Base-by-base conservation (phyloP, 1,140 invertebrate genomes). In the Brachystomella parvula region DNA sequence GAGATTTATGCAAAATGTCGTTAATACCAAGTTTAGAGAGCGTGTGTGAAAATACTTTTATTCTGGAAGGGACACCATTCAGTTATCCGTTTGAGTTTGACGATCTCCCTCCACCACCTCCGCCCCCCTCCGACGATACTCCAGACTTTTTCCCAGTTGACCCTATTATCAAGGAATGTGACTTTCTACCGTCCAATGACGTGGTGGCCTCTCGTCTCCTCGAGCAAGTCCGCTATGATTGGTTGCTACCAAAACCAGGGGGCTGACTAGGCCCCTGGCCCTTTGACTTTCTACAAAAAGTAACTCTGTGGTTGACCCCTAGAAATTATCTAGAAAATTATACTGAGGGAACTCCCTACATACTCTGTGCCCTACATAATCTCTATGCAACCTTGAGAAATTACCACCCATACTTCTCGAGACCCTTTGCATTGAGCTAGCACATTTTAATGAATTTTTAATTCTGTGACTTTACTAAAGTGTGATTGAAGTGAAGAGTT, bases 321-420 rank as follows among this genome's bases (percentile, higher is more conserved):
- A n/a, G n/a, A n/a, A n/a, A n/a, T n/a, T n/a, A n/a, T n/a, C n/a
- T n/a, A n/a, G n/a, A n/a, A n/a, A n/a, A n/a, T n/a, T n/a, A n/a
- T n/a, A n/a, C n/a, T n/a, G n/a, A n/a, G n/a, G n/a, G n/a, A n/a
- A n/a, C n/a, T n/a, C n/a, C n/a, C n/a, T n/a, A n/a, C n/a, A n/a
- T n/a, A n/a, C n/a, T n/a, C n/a, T n/a, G n/a, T n/a, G n/a, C n/a
- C n/a, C n/a, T n/a, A n/a, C n/a, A n/a, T n/a, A n/a, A n/a, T n/a
- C n/a, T n/a, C n/a, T n/a, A 56, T 24, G 53, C 6, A 12, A 56
- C 9, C 6, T 21, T 44, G 9, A 44, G 9, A 9, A 44, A 44
- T 12, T 72, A 68, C 57, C 68, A 68, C 26, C 71, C 71, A 6
- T 66, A 70, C 39, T 72, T 67, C 53, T 72, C 68, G 71, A 60